Base-by-base conservation (phyloP, 1,140 invertebrate species). In the Eriocheir sinensis region DNA sequence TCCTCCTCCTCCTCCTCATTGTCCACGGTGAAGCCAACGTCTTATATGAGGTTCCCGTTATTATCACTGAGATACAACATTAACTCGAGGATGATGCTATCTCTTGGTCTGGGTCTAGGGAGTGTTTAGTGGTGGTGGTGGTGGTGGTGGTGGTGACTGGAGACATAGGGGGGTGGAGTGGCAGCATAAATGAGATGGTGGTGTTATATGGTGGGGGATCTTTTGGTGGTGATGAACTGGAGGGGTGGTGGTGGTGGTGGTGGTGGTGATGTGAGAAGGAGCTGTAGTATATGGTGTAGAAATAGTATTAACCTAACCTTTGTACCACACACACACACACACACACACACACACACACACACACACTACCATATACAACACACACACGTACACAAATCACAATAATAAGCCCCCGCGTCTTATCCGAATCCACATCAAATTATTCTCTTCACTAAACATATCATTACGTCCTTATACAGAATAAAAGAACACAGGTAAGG, bases 21-120 rank as follows among this genome's bases (percentile, higher is more conserved):
- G 60, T 72, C 60, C 60, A 72, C 60, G 60, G 60, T 72, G 60
- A 72, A 72, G 60, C 60, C 60, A 72, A 72, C n/a, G 60, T 27
- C 27, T 72, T n/a, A 72, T 72, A 48, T 48, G n/a, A 72, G 60
- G 60, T 72, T 72, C 21, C 27, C 60, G 27, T 72, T 72, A 72
- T 72, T 72, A 72, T 72, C 60, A 72, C 60, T 72, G 60, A n/a
- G 60, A 72, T n/a, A n/a, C 21, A n/a, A n/a, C 60, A n/a, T 72
- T 72, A 72, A 72, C 60, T n/a, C 60, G 60, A 72, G 21, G 27
- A 72, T 72, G 60, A 72, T 72, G 60, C 60, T 72, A 72, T 72
- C 60, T 60, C 53, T 72, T n/a, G 60, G 21, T n/a, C 27, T 72
- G 21, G 21, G 60, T 72, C n/a, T 72, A n/a, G 60, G n/a, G 60